Percentiles rank a stretch among this genome's conserved stretches.
Conservation (phyloP, 2,888 invertebrate species). For the Callyntrura sp. region DNA sequence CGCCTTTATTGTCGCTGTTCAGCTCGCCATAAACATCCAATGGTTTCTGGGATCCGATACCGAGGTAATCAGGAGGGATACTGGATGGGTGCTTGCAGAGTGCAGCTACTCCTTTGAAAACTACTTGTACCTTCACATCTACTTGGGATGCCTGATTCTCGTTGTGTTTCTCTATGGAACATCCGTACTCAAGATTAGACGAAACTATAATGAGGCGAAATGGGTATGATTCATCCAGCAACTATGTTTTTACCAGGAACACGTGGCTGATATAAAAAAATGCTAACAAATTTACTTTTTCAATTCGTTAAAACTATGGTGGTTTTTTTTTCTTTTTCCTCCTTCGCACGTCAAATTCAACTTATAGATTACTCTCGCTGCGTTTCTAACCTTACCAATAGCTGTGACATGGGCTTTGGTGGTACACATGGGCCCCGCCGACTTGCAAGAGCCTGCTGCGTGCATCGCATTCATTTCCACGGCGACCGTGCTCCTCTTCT, state of each 20-base stretch:
- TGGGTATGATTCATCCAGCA: conserved; percentile 81
- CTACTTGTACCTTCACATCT: conserved; percentile 84
- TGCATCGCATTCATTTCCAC: conserved; percentile 84
- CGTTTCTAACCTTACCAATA: conserved; percentile 84
- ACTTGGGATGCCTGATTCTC: conserved; percentile 84
- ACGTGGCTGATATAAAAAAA: conserved; percentile 3
- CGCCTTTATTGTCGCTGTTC: conserved; percentile 84
- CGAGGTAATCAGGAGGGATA: conserved; percentile 68
- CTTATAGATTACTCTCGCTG: conserved; percentile 84
- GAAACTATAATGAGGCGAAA: conserved; percentile 85
- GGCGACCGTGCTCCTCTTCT: conserved; percentile 84
- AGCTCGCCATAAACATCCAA: conserved; percentile 84
- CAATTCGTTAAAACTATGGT: conserved; percentile 39
- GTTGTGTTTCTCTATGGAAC: conserved; percentile 84
- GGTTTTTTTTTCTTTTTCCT: conserved; percentile 16
- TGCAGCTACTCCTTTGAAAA: conserved; percentile 84
- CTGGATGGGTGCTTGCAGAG: conserved; percentile 79
- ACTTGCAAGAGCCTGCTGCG: conserved; percentile 84
- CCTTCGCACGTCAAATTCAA: too few relatives aligned
- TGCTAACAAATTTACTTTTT: conserved; percentile 21
- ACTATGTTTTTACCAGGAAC: neutral
- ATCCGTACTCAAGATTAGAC: conserved; percentile 84
- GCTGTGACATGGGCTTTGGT: conserved; percentile 84
- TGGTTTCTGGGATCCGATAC: conserved; percentile 84
- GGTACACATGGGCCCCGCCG: conserved; percentile 82